These are phyloP conservation scores for Anguilla marmorata DNA, from an alignment of 2,797 vertebrate genomes.

Conservation along the genomic window DNA sequence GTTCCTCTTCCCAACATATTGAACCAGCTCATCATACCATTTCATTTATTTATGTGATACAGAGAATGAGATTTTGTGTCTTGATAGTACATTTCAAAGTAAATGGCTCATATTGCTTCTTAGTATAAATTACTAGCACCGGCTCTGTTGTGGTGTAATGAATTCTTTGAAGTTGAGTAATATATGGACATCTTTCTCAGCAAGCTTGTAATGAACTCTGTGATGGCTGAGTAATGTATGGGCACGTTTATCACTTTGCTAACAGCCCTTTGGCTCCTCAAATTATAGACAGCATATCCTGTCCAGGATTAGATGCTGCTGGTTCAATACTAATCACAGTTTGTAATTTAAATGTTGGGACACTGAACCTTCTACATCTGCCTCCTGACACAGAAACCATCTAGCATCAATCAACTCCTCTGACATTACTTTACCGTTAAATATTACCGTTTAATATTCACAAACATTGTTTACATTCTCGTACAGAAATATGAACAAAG, in stretches of 20 bases:
- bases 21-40: conserved; percentile 52
- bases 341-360: neutral
- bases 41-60: conserved; percentile 60
- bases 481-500: neutral
- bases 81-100: conserved; percentile 60
- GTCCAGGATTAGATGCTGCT: neutral
- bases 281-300: conserved; percentile 37
- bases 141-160: conserved; percentile 52
- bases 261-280: conserved; percentile 64
- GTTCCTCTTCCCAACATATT: conserved; percentile 25
- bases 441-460: neutral
- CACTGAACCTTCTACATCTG: neutral
- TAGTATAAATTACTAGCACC: conserved; percentile 56
- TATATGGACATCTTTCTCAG: conserved; percentile 58
- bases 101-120: conserved; percentile 66
- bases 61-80: conserved; percentile 51
- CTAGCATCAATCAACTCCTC: neutral
- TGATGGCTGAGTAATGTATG: conserved; percentile 62
- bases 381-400: neutral
- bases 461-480: no score
- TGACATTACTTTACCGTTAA: neutral
- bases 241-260: conserved; percentile 51
- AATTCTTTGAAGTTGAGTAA: conserved; percentile 53
- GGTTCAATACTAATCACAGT: conserved; percentile 16
- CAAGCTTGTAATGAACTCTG: conserved; percentile 66